These are phyloP conservation scores for Autographa pulchrina DNA, from an alignment of 2,888 invertebrate species.

Conservation along the genomic window DNA sequence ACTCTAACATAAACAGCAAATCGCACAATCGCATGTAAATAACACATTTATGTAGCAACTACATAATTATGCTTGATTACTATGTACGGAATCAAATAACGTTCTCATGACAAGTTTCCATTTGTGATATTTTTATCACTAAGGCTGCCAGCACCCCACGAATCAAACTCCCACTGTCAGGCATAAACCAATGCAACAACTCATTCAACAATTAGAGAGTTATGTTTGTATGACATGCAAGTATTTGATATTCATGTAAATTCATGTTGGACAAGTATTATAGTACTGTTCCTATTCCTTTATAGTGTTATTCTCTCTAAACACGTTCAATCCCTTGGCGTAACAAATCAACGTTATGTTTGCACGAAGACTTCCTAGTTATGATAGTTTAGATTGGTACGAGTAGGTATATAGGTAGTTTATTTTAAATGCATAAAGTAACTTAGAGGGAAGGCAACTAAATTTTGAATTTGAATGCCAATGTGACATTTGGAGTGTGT, in stretches of 20 bases:
- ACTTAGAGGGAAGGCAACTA: too few species aligned
- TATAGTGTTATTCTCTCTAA: constrained; percentile 39
- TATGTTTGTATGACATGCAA: constrained; percentile 51
- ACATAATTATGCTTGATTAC: not conserved
- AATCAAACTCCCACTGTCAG: constrained; percentile 17
- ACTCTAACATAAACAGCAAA: not conserved
- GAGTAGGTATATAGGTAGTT: not conserved
- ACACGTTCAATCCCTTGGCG: constrained; percentile 28
- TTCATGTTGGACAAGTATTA: constrained; percentile 56
- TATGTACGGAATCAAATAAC: not conserved
- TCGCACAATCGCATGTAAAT: not conserved
- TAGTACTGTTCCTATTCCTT: constrained; percentile 41
- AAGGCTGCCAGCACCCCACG: constrained; percentile 4
- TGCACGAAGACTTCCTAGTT: constrained; percentile 30
- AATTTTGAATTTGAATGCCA: too few species aligned
- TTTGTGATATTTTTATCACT: not conserved
- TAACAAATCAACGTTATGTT: constrained; percentile 20
- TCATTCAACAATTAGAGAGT: constrained; percentile 50
- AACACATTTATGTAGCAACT: not conserved
- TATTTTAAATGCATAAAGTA: too few species aligned
- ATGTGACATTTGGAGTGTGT: too few species aligned
- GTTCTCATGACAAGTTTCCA: not conserved
- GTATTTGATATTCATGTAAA: constrained; percentile 43
- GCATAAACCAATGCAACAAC: constrained; percentile 54
- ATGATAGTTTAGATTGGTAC: constrained; percentile 19